These are phyloP conservation scores for Sebastes baramenuke DNA, from an alignment of 2,797 vertebrate species.

Conservation along the genomic window DNA sequence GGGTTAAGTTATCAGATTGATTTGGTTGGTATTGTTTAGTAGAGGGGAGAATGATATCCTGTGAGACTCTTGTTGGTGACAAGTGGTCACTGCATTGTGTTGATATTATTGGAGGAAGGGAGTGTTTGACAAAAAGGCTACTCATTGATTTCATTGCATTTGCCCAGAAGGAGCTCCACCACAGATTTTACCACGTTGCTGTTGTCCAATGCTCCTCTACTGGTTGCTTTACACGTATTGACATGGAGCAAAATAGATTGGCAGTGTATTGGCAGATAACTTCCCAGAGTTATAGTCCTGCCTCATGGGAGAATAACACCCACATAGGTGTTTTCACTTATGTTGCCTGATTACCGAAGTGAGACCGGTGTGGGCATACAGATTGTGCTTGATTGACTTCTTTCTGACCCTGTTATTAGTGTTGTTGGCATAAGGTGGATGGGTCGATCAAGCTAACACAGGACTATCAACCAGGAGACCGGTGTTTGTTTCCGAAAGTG, in stretches of 20 bases:
- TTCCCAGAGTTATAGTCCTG: neutral
- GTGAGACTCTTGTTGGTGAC: neutral
- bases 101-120: neutral
- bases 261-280: neutral
- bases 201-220: neutral
- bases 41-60: neutral
- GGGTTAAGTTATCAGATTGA: neutral
- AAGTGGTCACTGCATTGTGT: neutral
- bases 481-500: too few relatives aligned
- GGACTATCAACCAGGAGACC: too few relatives aligned
- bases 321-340: neutral
- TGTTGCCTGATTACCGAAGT: neutral
- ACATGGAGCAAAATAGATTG: neutral
- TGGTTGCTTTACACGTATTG: neutral
- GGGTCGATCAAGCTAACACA: too few relatives aligned
- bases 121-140: neutral
- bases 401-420: neutral
- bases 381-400: neutral
- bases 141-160: neutral
- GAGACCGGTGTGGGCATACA: neutral
- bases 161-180: neutral
- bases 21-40: neutral
- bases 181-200: neutral
- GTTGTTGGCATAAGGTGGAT: neutral
- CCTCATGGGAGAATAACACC: neutral